These are phyloP conservation scores for Gonioctena quinquepunctata DNA, from an alignment of 1,140 invertebrate species.

Conservation along the genomic window DNA sequence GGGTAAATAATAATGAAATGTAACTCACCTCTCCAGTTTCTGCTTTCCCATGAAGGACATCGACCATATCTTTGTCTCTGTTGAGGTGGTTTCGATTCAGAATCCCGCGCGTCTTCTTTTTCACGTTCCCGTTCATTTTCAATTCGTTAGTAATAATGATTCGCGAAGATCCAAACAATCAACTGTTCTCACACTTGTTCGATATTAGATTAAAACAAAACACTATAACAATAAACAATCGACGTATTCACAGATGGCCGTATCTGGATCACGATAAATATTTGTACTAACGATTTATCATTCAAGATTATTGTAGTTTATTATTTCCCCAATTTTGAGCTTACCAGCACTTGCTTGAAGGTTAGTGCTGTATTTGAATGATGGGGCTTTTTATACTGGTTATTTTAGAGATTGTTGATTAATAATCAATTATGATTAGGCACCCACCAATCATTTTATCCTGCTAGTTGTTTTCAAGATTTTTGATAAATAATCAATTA, in stretches of 20 bases:
- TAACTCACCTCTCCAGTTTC: not conserved
- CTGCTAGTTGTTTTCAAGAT: no score
- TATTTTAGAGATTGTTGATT: no score
- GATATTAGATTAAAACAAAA: not conserved
- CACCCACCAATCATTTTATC: no score
- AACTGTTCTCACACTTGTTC: not conserved
- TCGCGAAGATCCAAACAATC: no score
- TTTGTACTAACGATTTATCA: not conserved
- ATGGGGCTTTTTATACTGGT: no score
- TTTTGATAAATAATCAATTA: no score
- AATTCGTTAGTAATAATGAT: not conserved
- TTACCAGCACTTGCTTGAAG: no score
- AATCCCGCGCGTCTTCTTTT: not conserved
- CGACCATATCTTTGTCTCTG: not conserved
- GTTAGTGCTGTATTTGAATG: no score
- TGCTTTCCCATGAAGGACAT: not conserved
- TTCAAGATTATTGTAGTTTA: no score
- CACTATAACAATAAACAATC: not conserved
- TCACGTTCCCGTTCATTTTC: not conserved
- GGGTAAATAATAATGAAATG: not conserved
- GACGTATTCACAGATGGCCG: not conserved
- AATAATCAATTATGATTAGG: no score
- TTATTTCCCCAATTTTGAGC: no score
- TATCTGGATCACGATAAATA: not conserved
- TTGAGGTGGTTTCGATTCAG: not conserved